Conservation (phyloP, 2,888 invertebrate species). For the Epistrophe eligans region DNA sequence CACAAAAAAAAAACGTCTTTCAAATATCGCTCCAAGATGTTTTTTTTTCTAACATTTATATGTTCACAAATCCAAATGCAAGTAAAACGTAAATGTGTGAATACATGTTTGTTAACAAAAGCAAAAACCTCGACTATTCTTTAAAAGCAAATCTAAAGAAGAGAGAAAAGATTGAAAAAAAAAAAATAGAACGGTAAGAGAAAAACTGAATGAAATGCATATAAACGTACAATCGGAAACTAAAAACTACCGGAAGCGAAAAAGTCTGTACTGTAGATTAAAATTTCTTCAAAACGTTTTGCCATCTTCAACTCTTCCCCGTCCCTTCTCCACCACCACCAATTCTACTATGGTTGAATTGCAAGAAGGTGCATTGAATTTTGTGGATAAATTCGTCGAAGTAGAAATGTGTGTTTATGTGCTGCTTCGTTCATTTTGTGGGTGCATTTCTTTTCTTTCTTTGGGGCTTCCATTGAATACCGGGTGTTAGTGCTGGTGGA, state of each 20-base stretch:
- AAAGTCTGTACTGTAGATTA: conserved; percentile 62
- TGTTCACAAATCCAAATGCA: background rate
- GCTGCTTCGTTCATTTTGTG: conserved; percentile 28
- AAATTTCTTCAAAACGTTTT: conserved; percentile 55
- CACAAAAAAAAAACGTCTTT: conserved; percentile 47
- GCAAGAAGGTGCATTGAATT: conserved; percentile 48
- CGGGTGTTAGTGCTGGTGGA: background rate
- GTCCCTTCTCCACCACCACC: background rate
- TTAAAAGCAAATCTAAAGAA: conserved; percentile 48
- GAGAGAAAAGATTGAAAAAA: background rate
- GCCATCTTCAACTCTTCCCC: conserved; percentile 5
- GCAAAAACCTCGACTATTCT: conserved; percentile 1
- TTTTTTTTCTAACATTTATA: background rate
- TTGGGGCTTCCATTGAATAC: background rate
- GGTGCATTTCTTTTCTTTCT: conserved; percentile 41
- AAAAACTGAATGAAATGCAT: conserved; percentile 6
- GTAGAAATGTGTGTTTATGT: conserved; percentile 35
- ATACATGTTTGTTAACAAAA: conserved; percentile 10
- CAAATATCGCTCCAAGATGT: conserved; percentile 49
- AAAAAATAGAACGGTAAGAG: background rate
- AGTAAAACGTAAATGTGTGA: background rate
- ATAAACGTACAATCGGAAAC: conserved; percentile 49
- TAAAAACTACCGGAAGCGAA: conserved; percentile 66
- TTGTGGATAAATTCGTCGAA: conserved; percentile 59
- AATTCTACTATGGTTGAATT: conserved; percentile 6